Evolutionary conservation across 2,888 invertebrate species (phyloP), one percentile per base, ranked within the genome.

Genomic region (Catocala sponsa): DNA sequence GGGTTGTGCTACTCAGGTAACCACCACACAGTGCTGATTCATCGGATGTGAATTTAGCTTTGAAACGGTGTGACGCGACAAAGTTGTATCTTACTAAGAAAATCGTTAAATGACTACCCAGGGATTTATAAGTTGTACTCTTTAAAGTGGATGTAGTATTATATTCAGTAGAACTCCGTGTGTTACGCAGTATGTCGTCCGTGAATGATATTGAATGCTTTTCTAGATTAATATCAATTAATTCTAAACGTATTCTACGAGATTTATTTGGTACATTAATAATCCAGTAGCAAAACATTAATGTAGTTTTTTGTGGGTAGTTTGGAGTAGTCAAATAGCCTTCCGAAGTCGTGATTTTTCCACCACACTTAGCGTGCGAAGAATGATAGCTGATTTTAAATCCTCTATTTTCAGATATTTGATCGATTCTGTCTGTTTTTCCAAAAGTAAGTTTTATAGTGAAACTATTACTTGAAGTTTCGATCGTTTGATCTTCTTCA

Each of bases 241-340:
- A 95, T 94, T 76, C 92, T 86, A 79, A 97, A 80, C 65, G 88
- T 80, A 79, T 92, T 91, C 73, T 86, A 72, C 76, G 94, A 78
- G 76, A 81, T 65, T 80, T 79, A 70, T 93, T 76, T 6, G 92
- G 92, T 6, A 87, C 82, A 53, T 51, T 76, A 55, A 94, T 86
- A 46, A 59, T 53, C 94, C 94, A 94, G 46, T 84, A 83, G 70
- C 94, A 94, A 68, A 84, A 89, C 48, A 83, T 75, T 60, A 87
- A 48, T 9, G 75, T 73, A 0, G 90, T 90, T 57, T 86, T 82
- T 56, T 85, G 80, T 35, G 94, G 98, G 91, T 97, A 98, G 9
- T 96, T 96, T 0, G 97, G 96, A 10, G 97, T 96, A 51, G 95
- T 94, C 48, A 98, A 95, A 59, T 93, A 94, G 0, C 98, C 98